Percentiles rank a stretch among this genome's conserved stretches.
phyloP scores from a whole-genome alignment of 2,888 invertebrate species.

The Himalopsyche anomala region DNA sequence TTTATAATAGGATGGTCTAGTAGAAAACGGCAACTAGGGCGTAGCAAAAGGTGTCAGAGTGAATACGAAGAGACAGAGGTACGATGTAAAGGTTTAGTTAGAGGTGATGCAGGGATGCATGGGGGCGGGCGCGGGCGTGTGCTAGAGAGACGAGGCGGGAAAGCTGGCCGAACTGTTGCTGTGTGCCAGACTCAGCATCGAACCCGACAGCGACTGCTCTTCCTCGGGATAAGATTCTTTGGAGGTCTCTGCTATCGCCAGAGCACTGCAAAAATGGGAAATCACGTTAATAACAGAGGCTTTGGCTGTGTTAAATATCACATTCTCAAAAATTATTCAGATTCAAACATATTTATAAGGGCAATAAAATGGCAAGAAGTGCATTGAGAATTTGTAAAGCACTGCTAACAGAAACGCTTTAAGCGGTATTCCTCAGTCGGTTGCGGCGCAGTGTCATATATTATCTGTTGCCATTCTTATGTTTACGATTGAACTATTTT shows the following conservation, averaged over 20 bases:
- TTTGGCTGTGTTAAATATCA: no score
- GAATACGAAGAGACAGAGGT: background rate
- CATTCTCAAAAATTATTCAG: no score
- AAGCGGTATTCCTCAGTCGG: no score
- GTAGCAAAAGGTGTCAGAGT: background rate
- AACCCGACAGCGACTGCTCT: slow-evolving; percentile 94
- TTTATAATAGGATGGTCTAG: background rate
- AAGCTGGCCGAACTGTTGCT: slow-evolving; percentile 96
- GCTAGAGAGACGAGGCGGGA: slow-evolving; percentile 87
- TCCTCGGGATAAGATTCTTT: slow-evolving; percentile 93
- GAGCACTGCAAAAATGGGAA: slow-evolving; percentile 80
- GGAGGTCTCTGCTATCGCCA: slow-evolving; percentile 94
- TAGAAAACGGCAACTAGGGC: background rate
- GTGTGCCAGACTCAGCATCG: slow-evolving; percentile 95
- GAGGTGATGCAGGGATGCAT: slow-evolving; percentile 45
- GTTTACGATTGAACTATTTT: no score
- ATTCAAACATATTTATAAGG: no score
- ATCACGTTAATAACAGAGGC: slow-evolving; percentile 4
- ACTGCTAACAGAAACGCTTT: no score
- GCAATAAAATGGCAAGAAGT: no score
- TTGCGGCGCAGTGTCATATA: no score
- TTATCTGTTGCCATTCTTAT: no score
- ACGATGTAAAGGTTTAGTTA: background rate
- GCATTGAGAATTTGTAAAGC: no score
- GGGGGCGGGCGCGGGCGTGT: slow-evolving; percentile 42